phyloP scores from a whole-genome alignment of 37 sponge, comb jelly and placozoan species.

The Mnemiopsis leidyi region DNA sequence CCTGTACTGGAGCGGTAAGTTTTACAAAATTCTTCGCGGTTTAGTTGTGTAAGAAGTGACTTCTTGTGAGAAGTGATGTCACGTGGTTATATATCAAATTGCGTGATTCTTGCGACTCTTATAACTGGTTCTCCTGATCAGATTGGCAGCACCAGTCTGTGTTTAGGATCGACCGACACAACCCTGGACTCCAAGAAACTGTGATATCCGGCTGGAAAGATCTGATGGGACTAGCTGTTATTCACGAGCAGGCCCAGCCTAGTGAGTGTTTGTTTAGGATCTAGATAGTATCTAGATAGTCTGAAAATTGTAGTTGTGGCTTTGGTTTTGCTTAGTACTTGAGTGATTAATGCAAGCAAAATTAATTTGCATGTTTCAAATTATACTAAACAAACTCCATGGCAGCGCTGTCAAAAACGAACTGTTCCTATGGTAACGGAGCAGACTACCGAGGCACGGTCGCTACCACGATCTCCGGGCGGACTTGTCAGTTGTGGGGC shows the following conservation, averaged over 20 bases:
- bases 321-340: too few species aligned
- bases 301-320: too few species aligned
- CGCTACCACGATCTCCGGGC: neutral
- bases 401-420: neutral
- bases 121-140: neutral
- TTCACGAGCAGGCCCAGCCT: conserved; percentile 58
- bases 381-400: neutral
- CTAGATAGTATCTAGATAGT: neutral
- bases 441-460: conserved; percentile 41
- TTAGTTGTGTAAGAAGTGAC: too few species aligned
- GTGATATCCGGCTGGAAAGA: conserved; percentile 18
- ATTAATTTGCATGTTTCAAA: neutral
- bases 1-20: conserved; percentile 45
- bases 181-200: neutral
- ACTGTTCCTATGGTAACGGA: conserved; percentile 14
- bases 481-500: conserved; percentile 24
- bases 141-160: conserved; percentile 60
- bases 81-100: too few species aligned
- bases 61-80: neutral
- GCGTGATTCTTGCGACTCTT: too few species aligned
- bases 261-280: neutral
- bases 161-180: neutral
- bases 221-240: conserved; percentile 47
- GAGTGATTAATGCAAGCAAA: too few species aligned
- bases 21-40: neutral